These are phyloP conservation scores for Mormyrus proboscirostris DNA, from an alignment of 2,797 vertebrate genomes.

Conservation along the genomic window DNA sequence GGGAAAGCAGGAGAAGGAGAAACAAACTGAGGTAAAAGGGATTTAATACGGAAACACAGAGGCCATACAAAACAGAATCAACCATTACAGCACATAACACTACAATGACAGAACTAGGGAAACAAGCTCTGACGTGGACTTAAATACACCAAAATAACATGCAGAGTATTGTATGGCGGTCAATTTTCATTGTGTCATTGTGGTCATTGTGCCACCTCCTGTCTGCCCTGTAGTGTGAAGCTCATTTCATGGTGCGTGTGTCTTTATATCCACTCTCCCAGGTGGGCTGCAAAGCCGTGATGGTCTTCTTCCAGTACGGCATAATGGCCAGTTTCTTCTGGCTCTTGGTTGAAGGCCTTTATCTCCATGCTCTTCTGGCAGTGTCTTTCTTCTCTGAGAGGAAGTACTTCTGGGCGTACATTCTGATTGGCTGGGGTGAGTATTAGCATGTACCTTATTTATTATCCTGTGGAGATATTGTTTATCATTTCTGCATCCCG, in stretches of 20 bases:
- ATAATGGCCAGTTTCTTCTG: conserved; percentile 98
- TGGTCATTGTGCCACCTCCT: background rate
- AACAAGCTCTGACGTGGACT: no score
- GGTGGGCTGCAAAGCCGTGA: conserved; percentile 84
- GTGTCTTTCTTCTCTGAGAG: conserved; percentile 95
- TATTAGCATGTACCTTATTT: background rate
- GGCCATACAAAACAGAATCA: no score
- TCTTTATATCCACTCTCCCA: conserved; percentile 46
- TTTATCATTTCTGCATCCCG: background rate
- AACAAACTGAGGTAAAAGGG: no score
- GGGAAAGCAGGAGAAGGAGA: no score
- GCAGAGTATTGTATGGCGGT: background rate
- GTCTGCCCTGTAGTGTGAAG: background rate
- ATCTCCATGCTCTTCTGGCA: conserved; percentile 83
- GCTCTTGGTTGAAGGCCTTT: conserved; percentile 91
- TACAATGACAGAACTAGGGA: no score
- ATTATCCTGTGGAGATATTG: background rate
- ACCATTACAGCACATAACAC: no score
- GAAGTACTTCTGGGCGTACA: conserved; percentile 98
- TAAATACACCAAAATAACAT: no score
- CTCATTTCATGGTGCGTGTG: background rate
- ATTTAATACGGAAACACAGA: no score
- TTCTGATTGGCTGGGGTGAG: conserved; percentile 95
- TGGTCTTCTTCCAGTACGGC: conserved; percentile 94
- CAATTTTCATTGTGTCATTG: background rate